Percentiles rank a stretch among this genome's conserved stretches.
Conservation (phyloP, 2,888 invertebrate species). For the Aspidiotus rigidus region DNA sequence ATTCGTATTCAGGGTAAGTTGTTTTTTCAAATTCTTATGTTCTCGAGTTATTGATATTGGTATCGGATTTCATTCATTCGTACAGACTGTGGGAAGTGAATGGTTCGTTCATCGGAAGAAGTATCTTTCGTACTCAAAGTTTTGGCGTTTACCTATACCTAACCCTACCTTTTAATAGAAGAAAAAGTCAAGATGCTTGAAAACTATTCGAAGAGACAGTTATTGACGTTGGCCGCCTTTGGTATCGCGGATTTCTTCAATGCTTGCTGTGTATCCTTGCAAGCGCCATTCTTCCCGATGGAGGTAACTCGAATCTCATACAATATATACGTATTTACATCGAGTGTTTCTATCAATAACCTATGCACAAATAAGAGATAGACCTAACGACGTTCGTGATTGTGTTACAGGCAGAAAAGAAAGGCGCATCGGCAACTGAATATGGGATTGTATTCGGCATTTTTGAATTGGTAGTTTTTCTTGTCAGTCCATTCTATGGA, state of each 20-base stretch:
- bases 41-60: no score
- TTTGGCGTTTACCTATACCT: no score
- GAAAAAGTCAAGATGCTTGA: no score
- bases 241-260: slow-evolving; percentile 75
- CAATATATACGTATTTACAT: not conserved
- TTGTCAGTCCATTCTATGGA: slow-evolving; percentile 74
- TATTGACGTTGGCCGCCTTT: slow-evolving; percentile 67
- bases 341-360: not conserved
- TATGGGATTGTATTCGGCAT: slow-evolving; percentile 81
- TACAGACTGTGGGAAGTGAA: no score
- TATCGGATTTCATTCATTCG: no score
- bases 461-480: slow-evolving; percentile 72
- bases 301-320: slow-evolving; percentile 50
- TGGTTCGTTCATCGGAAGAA: no score
- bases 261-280: slow-evolving; percentile 72
- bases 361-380: not conserved
- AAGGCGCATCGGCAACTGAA: slow-evolving; percentile 69
- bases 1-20: no score
- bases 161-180: no score
- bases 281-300: slow-evolving; percentile 76
- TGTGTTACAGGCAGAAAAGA: slow-evolving; percentile 61
- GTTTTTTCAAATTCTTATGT: no score
- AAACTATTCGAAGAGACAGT: slow-evolving; percentile 60
- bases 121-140: no score
- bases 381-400: not conserved